Conservation (phyloP, 2,797 vertebrate genomes). For the Serranus cabrilla region DNA sequence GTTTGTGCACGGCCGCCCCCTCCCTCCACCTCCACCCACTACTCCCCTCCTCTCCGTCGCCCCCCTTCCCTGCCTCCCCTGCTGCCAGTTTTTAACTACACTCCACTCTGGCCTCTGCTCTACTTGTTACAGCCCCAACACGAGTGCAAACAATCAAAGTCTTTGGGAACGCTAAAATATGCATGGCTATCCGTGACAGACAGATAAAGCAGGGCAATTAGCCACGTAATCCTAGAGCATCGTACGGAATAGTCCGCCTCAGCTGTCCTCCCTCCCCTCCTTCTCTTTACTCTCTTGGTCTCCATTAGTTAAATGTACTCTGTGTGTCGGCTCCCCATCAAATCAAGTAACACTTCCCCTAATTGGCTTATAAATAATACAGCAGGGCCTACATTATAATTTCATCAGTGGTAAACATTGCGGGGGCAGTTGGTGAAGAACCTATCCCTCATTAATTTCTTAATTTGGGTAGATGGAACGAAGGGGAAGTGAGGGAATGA, state of each 20-base stretch:
- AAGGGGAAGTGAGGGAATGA: constrained; percentile 81
- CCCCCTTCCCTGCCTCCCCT: constrained; percentile 71
- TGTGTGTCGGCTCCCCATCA: constrained; percentile 99
- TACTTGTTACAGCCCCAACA: constrained; percentile 96
- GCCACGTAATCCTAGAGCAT: constrained; percentile 97
- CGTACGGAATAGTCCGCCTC: constrained; percentile 87
- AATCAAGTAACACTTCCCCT: constrained; percentile 99
- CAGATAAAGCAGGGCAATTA: constrained; percentile 99
- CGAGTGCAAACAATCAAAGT: constrained; percentile 96
- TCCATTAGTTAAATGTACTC: constrained; percentile 99
- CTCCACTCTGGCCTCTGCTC: constrained; percentile 95
- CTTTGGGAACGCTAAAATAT: constrained; percentile 99
- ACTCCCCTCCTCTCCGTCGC: constrained; percentile 54
- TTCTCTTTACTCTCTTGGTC: constrained; percentile 89
- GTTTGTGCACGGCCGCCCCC: constrained; percentile 32
- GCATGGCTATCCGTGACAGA: constrained; percentile 98
- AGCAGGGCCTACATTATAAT: constrained; percentile 97
- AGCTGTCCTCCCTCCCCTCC: constrained; percentile 82
- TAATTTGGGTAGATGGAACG: constrained; percentile 99
- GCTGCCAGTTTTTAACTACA: constrained; percentile 94
- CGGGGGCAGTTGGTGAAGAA: constrained; percentile 94
- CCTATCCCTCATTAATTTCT: constrained; percentile 99
- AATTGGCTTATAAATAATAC: constrained; percentile 99
- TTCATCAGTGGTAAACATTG: constrained; percentile 99
- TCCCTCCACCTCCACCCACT: constrained; percentile 32